phyloP scores from a whole-genome alignment of 23 tunicate species.

The Halocynthia roretzi region DNA sequence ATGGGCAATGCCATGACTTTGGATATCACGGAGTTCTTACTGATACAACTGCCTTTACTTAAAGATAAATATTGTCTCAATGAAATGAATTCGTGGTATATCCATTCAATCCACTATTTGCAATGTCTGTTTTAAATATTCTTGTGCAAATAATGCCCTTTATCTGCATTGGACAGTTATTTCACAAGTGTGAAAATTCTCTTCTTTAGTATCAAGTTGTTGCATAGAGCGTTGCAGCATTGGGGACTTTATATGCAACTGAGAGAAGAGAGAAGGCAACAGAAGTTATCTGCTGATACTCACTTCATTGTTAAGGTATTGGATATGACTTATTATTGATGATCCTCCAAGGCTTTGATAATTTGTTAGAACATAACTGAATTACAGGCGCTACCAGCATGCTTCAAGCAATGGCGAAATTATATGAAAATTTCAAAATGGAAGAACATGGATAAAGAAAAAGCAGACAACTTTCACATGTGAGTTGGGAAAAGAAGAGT shows the following conservation, averaged over 20 bases:
- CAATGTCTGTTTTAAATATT: no score
- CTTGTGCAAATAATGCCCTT: no score
- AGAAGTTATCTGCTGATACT: conserved; percentile 44
- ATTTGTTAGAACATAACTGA: background rate
- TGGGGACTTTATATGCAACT: conserved; percentile 11
- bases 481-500: conserved; percentile 5
- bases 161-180: no score
- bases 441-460: conserved; percentile 21
- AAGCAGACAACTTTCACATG: conserved; percentile 49
- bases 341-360: no score
- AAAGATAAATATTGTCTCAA: no score
- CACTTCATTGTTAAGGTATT: conserved; percentile 56
- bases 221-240: background rate
- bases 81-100: no score
- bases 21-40: no score
- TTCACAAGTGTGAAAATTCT: no score
- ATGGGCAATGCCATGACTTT: no score
- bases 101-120: no score
- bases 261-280: conserved; percentile 10
- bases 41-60: no score
- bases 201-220: background rate
- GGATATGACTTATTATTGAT: no score
- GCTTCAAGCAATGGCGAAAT: conserved; percentile 43
- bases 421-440: conserved; percentile 32
- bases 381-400: conserved; percentile 45